A percentile compares a stretch with the other conserved stretches of the same genome.
phyloP scores from a whole-genome alignment of 2,888 invertebrate species.

The Mylabris sibirica region DNA sequence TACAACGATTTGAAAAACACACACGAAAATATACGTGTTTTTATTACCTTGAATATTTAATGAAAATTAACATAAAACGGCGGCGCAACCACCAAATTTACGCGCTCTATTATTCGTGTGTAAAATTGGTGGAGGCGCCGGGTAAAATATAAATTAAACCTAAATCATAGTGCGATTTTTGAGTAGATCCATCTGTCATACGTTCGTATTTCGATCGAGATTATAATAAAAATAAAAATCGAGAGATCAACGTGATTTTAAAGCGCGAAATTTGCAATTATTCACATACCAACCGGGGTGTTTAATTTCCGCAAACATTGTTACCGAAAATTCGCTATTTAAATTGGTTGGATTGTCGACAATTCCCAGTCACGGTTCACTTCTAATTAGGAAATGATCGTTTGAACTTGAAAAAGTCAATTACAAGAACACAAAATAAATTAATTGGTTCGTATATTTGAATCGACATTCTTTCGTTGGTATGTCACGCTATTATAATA shows the following conservation, averaged over 20 bases:
- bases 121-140: not conserved
- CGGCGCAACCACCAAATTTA: not conserved
- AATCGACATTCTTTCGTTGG: not conserved
- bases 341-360: not conserved
- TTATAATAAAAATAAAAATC: no score
- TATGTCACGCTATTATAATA: not conserved
- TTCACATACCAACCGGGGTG: not conserved
- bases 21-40: not conserved
- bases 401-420: conserved; percentile 3
- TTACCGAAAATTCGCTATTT: not conserved
- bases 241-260: not conserved
- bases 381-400: not conserved
- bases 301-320: conserved; percentile 9
- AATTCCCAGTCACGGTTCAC: not conserved
- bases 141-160: conserved; percentile 34
- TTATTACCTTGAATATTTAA: not conserved
- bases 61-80: not conserved
- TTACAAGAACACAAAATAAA: conserved; percentile 34
- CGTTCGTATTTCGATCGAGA: no score
- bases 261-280: conserved; percentile 13
- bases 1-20: no score
- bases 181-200: conserved; percentile 44
- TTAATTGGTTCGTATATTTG: conserved; percentile 23
- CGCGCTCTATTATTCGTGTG: not conserved
- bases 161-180: conserved; percentile 48